Conservation (phyloP, 2,888 invertebrate genomes). For the Amblyjoppa fuscipennis region DNA sequence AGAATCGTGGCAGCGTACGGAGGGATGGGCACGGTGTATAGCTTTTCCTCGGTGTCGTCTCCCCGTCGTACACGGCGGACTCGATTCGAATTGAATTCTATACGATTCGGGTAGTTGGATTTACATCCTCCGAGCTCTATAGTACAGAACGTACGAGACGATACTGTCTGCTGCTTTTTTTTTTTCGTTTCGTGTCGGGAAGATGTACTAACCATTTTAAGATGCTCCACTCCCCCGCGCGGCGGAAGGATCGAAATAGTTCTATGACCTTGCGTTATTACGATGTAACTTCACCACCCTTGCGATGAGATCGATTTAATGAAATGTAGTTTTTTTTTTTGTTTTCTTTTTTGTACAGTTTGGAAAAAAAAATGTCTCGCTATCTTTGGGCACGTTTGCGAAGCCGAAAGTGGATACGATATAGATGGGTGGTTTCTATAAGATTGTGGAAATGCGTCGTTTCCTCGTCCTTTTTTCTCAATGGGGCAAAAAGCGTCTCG, state of each 20-base stretch:
- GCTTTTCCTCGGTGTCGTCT: slow-evolving; percentile 70
- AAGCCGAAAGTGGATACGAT: slow-evolving; percentile 10
- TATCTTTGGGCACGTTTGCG: slow-evolving; percentile 14
- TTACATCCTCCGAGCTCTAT: slow-evolving; percentile 70
- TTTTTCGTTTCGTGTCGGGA: slow-evolving; percentile 29
- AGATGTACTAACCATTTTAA: slow-evolving; percentile 49
- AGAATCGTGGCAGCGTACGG: slow-evolving; percentile 21
- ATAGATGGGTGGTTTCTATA: not conserved
- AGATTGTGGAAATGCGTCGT: slow-evolving; percentile 51
- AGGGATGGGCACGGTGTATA: slow-evolving; percentile 25
- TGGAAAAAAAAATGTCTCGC: slow-evolving; percentile 4
- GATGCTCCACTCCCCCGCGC: not conserved
- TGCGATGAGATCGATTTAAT: not conserved
- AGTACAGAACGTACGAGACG: slow-evolving; percentile 30
- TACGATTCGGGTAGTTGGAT: slow-evolving; percentile 78
- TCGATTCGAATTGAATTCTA: slow-evolving; percentile 78
- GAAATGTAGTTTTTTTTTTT: not conserved
- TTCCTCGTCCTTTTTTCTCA: slow-evolving; percentile 47
- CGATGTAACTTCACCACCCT: not conserved
- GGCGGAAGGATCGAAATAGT: no score
- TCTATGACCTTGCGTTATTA: no score
- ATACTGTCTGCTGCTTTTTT: slow-evolving; percentile 32
- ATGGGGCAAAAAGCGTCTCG: slow-evolving; percentile 58
- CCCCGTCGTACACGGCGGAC: slow-evolving; percentile 69
- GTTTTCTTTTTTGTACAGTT: not conserved